Conservation (phyloP, 2,113 vertebrate genomes). For the Hippopotamus amphibius region DNA sequence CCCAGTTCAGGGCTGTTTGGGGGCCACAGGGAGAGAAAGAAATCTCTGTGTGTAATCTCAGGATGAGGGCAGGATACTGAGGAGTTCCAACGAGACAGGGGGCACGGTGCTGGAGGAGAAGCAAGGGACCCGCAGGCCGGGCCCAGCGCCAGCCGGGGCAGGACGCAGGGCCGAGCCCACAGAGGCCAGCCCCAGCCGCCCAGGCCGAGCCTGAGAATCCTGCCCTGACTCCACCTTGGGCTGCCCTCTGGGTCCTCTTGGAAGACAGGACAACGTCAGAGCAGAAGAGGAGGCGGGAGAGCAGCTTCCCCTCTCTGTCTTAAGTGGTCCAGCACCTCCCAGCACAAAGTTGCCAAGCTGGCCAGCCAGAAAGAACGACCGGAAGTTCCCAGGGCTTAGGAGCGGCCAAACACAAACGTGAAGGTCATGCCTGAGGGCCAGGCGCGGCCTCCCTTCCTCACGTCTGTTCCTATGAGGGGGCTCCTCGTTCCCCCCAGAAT, state of each 20-base stretch:
- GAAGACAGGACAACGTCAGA: neutral
- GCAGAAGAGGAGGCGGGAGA: neutral
- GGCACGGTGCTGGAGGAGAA: neutral
- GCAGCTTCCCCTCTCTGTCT: neutral
- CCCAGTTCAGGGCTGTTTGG: neutral
- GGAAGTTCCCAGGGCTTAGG: neutral
- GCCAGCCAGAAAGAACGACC: neutral
- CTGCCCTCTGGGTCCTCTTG: neutral
- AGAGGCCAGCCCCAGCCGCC: neutral
- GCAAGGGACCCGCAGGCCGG: neutral
- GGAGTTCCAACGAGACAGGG: neutral
- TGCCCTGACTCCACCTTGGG: neutral
- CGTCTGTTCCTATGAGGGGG: neutral
- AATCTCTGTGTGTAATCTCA: neutral
- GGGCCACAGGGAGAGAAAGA: neutral
- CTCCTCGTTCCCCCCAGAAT: neutral
- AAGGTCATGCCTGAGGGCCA: constrained; percentile 21
- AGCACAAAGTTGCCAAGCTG: neutral
- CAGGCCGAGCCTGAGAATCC: neutral
- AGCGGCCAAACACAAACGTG: neutral
- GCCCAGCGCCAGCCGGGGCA: neutral
- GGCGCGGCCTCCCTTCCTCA: neutral
- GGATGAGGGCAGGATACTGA: neutral
- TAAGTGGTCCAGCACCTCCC: neutral
- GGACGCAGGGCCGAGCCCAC: neutral